phyloP scores from a whole-genome alignment of 2,888 invertebrate species.

The Drosophila tanythrix region DNA sequence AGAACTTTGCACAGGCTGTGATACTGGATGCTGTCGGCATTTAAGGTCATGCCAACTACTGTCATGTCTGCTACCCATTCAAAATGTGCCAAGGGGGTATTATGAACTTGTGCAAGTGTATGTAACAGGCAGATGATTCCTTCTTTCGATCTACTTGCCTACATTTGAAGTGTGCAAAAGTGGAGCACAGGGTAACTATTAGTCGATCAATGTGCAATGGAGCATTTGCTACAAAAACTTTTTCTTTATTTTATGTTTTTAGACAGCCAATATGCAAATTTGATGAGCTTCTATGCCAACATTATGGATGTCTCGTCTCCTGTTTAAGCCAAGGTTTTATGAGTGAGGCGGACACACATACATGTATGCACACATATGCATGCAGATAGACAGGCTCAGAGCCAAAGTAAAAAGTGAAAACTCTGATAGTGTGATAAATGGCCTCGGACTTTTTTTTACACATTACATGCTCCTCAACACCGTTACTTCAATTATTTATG shows the following conservation, averaged over 20 bases:
- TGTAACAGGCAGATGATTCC: not conserved
- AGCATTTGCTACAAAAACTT: not conserved
- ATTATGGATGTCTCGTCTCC: conserved; percentile 50
- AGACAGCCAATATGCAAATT: conserved; percentile 76
- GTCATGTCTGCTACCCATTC: conserved; percentile 1
- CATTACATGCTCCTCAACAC: conserved; percentile 55
- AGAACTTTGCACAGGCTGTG: not conserved
- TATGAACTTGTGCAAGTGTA: not conserved
- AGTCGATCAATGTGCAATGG: not conserved
- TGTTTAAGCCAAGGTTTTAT: conserved; percentile 54
- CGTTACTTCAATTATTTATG: conserved; percentile 76
- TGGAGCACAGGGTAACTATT: not conserved
- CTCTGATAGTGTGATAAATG: conserved; percentile 45
- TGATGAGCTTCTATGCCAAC: conserved; percentile 75
- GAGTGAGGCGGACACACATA: conserved; percentile 39
- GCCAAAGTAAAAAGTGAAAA: conserved; percentile 2
- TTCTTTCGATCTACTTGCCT: not conserved
- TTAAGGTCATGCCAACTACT: conserved; percentile 6
- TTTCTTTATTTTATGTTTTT: conserved; percentile 33
- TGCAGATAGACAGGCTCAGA: not conserved
- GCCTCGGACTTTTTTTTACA: conserved; percentile 47
- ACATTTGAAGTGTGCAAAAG: not conserved
- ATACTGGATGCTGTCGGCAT: not conserved
- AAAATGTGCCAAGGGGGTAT: not conserved
- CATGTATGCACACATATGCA: not conserved